These are phyloP conservation scores for Drosophila incognita DNA, from an alignment of 2,888 invertebrate genomes.

Conservation along the genomic window DNA sequence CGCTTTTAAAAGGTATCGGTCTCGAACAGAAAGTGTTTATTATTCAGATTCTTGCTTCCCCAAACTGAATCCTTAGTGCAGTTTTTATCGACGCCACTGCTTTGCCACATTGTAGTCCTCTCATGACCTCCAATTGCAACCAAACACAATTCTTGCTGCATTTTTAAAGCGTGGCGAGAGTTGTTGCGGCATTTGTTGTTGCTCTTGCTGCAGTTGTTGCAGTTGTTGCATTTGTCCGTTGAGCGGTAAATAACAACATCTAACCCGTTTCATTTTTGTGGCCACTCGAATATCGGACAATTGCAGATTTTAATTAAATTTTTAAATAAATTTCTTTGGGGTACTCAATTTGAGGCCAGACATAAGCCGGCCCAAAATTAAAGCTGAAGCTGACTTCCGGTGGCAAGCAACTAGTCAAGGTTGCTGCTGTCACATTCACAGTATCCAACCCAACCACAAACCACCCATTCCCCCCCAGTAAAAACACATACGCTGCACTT, in stretches of 20 bases:
- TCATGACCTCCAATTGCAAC: slow-evolving; percentile 63
- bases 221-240: slow-evolving; percentile 11
- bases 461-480: neutral
- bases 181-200: slow-evolving; percentile 29
- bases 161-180: slow-evolving; percentile 65
- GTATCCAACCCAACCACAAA: too few relatives aligned
- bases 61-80: neutral
- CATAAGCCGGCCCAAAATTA: slow-evolving; percentile 30
- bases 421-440: slow-evolving; percentile 22
- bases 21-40: neutral
- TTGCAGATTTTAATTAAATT: slow-evolving; percentile 70
- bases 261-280: neutral
- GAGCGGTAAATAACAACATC: neutral
- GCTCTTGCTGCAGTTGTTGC: slow-evolving; percentile 3
- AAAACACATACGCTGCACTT: slow-evolving; percentile 67
- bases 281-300: slow-evolving; percentile 40
- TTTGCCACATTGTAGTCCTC: slow-evolving; percentile 17
- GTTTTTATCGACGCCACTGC: slow-evolving; percentile 22
- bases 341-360: slow-evolving; percentile 1
- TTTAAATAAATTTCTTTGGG: slow-evolving; percentile 33
- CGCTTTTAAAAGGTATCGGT: neutral
- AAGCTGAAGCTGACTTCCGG: slow-evolving; percentile 22
- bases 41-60: neutral
- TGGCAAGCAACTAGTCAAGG: slow-evolving; percentile 35
- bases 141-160: slow-evolving; percentile 61